These are phyloP conservation scores for Malurus leucopterus DNA, from an alignment of 2,797 vertebrate genomes.

Conservation along the genomic window DNA sequence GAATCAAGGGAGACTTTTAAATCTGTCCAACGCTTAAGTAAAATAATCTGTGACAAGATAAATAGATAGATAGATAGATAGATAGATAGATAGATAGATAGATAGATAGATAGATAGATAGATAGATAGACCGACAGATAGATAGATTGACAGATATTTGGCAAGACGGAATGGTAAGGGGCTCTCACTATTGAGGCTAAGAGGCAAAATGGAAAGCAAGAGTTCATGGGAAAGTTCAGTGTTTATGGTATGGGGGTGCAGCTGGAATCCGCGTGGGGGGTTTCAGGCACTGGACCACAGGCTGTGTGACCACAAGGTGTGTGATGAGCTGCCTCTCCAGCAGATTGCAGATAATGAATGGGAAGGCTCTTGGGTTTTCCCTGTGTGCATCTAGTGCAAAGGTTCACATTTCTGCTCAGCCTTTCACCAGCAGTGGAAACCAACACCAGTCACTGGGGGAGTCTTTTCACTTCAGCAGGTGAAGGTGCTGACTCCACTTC, in stretches of 20 bases:
- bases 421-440: background rate
- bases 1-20: background rate
- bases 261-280: background rate
- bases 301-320: background rate
- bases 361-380: background rate
- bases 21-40: background rate
- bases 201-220: background rate
- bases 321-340: background rate
- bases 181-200: background rate
- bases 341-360: background rate
- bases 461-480: conserved; percentile 52
- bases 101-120: background rate
- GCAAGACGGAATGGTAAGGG: background rate
- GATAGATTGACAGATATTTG: background rate
- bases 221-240: background rate
- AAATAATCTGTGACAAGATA: background rate
- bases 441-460: background rate
- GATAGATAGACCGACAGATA: background rate
- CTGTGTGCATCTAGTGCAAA: background rate
- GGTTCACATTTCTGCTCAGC: background rate
- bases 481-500: conserved; percentile 68
- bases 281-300: background rate
- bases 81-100: too few relatives aligned
- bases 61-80: background rate
- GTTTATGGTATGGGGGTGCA: background rate